Conservation (phyloP, 1,140 invertebrate species). For the Chironomus striatipennis region DNA sequence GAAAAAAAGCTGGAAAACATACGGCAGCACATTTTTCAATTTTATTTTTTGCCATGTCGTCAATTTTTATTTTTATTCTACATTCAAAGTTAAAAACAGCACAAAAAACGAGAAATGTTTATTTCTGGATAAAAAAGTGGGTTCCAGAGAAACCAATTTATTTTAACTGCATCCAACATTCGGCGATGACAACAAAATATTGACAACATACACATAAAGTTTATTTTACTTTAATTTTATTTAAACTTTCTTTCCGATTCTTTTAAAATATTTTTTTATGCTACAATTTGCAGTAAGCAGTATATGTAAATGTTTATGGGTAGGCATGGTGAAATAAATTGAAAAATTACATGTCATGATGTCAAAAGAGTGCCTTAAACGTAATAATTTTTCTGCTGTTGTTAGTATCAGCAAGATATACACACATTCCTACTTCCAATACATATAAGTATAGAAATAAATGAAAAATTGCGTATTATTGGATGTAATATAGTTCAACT, state of each 20-base stretch:
- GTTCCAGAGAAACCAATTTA: background rate
- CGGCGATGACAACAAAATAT: background rate
- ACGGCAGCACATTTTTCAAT: background rate
- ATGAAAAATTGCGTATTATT: background rate
- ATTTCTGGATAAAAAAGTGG: background rate
- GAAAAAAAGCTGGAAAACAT: background rate
- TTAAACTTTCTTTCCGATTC: background rate
- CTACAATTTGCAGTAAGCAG: no score
- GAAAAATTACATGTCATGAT: slow-evolving; percentile 14
- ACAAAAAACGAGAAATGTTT: background rate
- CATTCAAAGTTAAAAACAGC: background rate
- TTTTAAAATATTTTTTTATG: no score
- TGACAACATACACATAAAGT: background rate
- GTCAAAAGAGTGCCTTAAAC: background rate
- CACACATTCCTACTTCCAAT: background rate
- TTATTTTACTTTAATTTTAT: slow-evolving; percentile 15
- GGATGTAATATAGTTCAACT: background rate
- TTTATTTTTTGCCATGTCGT: background rate
- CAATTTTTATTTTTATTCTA: background rate
- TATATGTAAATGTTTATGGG: background rate
- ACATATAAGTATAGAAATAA: background rate
- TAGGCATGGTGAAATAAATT: background rate
- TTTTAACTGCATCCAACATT: background rate
- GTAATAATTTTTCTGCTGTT: background rate
- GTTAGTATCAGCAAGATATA: background rate